phyloP scores from a whole-genome alignment of 1,140 invertebrate species.

The Coenobita brevimanus region DNA sequence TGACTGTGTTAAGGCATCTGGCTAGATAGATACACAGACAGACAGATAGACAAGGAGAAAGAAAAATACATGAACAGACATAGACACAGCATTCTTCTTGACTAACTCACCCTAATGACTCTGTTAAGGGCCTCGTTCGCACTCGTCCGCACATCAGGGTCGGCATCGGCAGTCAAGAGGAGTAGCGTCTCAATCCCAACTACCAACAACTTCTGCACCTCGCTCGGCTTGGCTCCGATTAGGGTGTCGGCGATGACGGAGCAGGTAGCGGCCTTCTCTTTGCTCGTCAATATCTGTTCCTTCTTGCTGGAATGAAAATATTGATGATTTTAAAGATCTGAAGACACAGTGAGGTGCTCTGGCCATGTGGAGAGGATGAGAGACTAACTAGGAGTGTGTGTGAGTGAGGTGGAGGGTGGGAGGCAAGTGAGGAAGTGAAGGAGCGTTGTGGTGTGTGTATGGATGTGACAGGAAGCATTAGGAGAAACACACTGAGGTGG shows the following conservation, averaged over 20 bases:
- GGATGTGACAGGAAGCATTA: too few relatives aligned
- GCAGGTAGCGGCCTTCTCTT: constrained; percentile 83
- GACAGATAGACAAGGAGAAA: too few relatives aligned
- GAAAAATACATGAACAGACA: too few relatives aligned
- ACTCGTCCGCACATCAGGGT: constrained; percentile 85
- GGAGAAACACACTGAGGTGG: too few relatives aligned
- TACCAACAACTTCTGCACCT: constrained; percentile 81
- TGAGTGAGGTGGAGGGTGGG: too few relatives aligned
- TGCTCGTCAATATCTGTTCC: constrained; percentile 77
- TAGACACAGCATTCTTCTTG: too few relatives aligned
- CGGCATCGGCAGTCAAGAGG: constrained; percentile 82
- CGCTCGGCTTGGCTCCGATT: constrained; percentile 76
- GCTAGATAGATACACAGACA: too few relatives aligned
- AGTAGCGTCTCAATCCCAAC: constrained; percentile 83
- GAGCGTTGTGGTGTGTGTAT: too few relatives aligned
- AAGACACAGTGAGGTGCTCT: background rate
- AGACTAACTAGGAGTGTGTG: too few relatives aligned
- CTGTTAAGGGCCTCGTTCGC: constrained; percentile 87
- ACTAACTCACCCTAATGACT: constrained; percentile 80
- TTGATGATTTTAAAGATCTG: background rate
- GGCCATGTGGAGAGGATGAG: too few relatives aligned
- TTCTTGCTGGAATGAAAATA: constrained; percentile 73
- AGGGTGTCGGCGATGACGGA: constrained; percentile 81
- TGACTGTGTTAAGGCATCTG: too few relatives aligned
- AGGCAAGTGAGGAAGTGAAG: too few relatives aligned